Percentiles rank a stretch among this genome's conserved stretches.
Conservation (phyloP, 1,140 invertebrate species). For the Drosophila erecta region DNA sequence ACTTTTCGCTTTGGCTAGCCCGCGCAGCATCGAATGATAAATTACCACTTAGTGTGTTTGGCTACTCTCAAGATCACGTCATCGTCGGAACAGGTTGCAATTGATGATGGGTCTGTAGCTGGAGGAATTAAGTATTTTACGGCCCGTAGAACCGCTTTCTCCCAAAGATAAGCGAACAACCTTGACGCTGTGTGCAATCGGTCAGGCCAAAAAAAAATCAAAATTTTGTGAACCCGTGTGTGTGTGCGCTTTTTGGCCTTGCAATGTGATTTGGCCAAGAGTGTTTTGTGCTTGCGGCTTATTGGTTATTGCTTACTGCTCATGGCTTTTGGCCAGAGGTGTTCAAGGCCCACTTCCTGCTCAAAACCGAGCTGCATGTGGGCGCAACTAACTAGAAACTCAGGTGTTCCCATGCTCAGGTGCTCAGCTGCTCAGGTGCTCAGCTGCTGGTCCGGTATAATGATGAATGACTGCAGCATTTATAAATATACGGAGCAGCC, state of each 20-base stretch:
- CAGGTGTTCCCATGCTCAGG: conserved; percentile 14
- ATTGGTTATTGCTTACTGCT: background rate
- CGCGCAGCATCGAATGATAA: conserved; percentile 65
- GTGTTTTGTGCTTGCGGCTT: background rate
- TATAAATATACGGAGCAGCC: conserved; percentile 65
- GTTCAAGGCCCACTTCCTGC: conserved; percentile 64
- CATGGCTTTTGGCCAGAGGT: conserved; percentile 1
- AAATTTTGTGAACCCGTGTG: background rate
- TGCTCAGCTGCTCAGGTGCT: conserved; percentile 17
- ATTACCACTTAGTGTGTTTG: conserved; percentile 59
- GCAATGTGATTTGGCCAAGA: conserved; percentile 45
- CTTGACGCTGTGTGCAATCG: conserved; percentile 69
- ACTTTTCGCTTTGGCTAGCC: conserved; percentile 4
- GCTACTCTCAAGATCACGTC: conserved; percentile 61
- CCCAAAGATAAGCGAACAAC: conserved; percentile 37
- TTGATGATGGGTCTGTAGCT: conserved; percentile 27
- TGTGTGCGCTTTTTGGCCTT: conserved; percentile 12
- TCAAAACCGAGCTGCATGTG: conserved; percentile 50
- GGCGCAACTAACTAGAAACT: conserved; percentile 40
- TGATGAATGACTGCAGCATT: conserved; percentile 79
- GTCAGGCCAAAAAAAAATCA: conserved; percentile 44
- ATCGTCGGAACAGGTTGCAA: conserved; percentile 49
- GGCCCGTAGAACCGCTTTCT: conserved; percentile 38
- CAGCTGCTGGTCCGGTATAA: conserved; percentile 33
- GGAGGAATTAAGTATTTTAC: conserved; percentile 30